Evolutionary conservation across 1,140 invertebrate genomes (phyloP), one percentile per base, ranked within the genome.

Genomic region (Neodiprion fabricii): DNA sequence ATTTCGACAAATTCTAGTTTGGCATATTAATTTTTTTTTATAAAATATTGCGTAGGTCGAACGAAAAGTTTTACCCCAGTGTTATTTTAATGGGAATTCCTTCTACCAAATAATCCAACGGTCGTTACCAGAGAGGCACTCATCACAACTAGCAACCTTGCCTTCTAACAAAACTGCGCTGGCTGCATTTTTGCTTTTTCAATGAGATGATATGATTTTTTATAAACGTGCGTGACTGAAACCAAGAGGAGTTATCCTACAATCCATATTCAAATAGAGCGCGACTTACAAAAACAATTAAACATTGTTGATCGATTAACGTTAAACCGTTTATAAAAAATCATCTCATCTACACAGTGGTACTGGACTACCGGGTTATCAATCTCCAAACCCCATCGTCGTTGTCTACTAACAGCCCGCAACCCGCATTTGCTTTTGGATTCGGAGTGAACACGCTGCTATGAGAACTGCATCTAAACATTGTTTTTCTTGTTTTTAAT

Each of bases 401-500:
- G 7, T 61, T 9, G 53, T 61, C 53, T 61, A 61, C 53, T 61
- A 61, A 61, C 53, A 61, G 53, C 53, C 53, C 53, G 53, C 28
- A 61, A 61, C 53, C 53, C 9, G 53, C 53, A 61, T 61, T 17
- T 17, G 11, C 53, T 61, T 61, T 61, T 61, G 53, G 53, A 61
- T 14, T 61, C n/a, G 53, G 53, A 61, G 17, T 23, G 65, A 28
- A 48, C 47, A 40, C 1, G 28, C 28, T 11, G 3, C 4, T 10
- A 21, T 23, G 11, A 61, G 53, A 61, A 61, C 28, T 40, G 28
- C 53, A 14, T 61, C 5, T 61, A 61, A 50, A 75, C 76, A 47
- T 70, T 71, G 40, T 70, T 10, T 71, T 75, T 68, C 75, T 70
- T 72, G 70, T 79, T 0, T 61, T 83, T 81, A 74, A 76, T 78